Conservation (phyloP, 2,113 vertebrate genomes). For the Trochalopteron elliotii region DNA sequence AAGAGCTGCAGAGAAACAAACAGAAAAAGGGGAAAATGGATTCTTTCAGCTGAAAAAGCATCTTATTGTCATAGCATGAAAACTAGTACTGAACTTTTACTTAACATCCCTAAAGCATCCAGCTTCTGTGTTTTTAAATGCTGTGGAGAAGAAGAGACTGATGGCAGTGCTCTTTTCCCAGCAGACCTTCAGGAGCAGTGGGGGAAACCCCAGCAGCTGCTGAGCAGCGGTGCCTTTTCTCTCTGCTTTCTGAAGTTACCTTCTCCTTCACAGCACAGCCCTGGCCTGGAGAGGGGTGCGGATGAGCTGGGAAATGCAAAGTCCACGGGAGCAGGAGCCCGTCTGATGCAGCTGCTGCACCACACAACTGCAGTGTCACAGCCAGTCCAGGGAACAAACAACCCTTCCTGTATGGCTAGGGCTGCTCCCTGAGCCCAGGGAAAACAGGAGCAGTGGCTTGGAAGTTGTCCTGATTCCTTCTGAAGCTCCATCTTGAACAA, state of each 20-base stretch:
- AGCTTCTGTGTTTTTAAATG: neutral
- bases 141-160: neutral
- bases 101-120: neutral
- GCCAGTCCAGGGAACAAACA: rapidly evolving
- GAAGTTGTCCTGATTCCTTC: neutral
- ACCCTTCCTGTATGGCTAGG: neutral
- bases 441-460: rapidly evolving
- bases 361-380: neutral
- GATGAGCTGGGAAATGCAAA: neutral
- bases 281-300: rapidly evolving
- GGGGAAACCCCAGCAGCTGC: neutral
- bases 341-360: neutral
- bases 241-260: neutral
- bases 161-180: neutral
- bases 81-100: neutral
- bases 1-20: neutral
- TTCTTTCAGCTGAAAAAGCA: neutral
- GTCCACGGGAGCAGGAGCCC: neutral
- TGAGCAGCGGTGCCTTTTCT: rapidly evolving
- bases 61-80: neutral
- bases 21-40: neutral
- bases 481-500: neutral
- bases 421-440: neutral
- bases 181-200: rapidly evolving
- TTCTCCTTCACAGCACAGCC: neutral